These are phyloP conservation scores for Urocyon cinereoargenteus DNA, from an alignment of 2,797 vertebrate species.

Conservation along the genomic window DNA sequence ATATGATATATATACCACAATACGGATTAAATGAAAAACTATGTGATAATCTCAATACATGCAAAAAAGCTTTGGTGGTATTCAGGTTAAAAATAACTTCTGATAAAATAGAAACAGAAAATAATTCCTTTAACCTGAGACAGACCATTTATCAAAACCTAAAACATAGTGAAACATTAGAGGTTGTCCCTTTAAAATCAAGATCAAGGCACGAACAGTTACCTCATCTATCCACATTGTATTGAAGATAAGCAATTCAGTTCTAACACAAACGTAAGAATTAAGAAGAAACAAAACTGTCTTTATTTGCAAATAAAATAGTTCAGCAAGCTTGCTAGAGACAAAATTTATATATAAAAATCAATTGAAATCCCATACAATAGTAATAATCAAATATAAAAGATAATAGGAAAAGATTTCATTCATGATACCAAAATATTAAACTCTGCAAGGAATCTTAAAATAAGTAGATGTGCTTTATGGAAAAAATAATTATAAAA, in stretches of 20 bases:
- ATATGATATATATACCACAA: background rate
- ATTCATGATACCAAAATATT: conserved; percentile 49
- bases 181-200: conserved; percentile 34
- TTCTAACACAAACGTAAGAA: background rate
- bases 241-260: conserved; percentile 1
- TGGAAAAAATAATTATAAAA: conserved; percentile 42
- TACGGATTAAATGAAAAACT: background rate
- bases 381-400: conserved; percentile 34
- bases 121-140: background rate
- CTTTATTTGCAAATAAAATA: conserved; percentile 14
- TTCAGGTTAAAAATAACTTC: conserved; percentile 32
- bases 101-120: conserved; percentile 40
- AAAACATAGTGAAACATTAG: background rate
- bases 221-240: background rate
- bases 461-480: conserved; percentile 25
- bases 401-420: conserved; percentile 3
- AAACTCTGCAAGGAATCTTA: conserved; percentile 27
- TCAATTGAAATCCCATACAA: conserved; percentile 33
- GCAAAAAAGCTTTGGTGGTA: background rate
- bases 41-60: background rate
- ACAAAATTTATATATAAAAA: conserved; percentile 38
- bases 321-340: conserved; percentile 31
- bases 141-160: background rate
- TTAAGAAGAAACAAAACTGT: background rate
- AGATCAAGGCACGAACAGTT: conserved; percentile 22